These are phyloP conservation scores for Calameuta pallipes DNA, from an alignment of 2,888 invertebrate genomes.

Conservation along the genomic window DNA sequence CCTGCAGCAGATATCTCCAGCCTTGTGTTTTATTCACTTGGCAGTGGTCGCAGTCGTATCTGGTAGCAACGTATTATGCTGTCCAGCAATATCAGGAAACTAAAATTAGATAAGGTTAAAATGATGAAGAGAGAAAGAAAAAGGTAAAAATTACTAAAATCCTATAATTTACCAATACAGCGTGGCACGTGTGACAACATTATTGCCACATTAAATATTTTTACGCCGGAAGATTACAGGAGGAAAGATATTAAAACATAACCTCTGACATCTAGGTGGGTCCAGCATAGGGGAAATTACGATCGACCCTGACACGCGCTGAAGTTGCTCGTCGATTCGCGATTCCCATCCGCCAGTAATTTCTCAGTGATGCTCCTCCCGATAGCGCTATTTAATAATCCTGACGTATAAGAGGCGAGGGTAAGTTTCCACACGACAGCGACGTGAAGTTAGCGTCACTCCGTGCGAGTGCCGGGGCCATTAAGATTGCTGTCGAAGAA, in stretches of 20 bases:
- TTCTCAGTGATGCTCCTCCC: background rate
- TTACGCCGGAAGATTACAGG: background rate
- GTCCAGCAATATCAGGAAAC: background rate
- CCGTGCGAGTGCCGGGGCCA: background rate
- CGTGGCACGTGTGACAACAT: background rate
- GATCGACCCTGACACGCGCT: background rate
- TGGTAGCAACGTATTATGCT: no score
- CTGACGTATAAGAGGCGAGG: background rate
- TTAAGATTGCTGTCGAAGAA: background rate
- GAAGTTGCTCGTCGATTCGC: background rate
- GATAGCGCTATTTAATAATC: background rate
- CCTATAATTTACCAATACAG: background rate
- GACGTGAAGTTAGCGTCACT: background rate
- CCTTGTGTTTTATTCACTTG: no score
- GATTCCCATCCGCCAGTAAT: background rate
- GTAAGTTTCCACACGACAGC: background rate
- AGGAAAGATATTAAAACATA: background rate
- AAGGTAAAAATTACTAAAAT: background rate
- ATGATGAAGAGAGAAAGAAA: background rate
- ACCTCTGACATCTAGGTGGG: background rate
- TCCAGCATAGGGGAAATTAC: background rate
- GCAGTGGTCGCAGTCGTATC: no score
- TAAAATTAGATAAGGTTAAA: background rate
- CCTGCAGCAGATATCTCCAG: background rate
- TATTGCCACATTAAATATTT: background rate